These are phyloP conservation scores for Limnephilus rhombicus DNA, from an alignment of 2,888 invertebrate species.

Conservation along the genomic window DNA sequence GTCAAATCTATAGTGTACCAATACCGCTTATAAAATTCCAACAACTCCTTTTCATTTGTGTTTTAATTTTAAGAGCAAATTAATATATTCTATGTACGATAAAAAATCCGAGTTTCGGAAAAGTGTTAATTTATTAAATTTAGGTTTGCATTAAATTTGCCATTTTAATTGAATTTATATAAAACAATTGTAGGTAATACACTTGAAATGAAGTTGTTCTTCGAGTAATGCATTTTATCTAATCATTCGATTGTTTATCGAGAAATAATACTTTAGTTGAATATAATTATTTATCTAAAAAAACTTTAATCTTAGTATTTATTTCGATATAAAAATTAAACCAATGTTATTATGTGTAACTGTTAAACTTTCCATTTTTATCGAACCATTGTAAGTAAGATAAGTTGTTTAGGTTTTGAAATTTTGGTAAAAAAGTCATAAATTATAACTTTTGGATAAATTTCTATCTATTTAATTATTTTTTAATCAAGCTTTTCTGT, in stretches of 20 bases:
- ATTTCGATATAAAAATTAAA: not conserved
- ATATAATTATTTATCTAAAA: not conserved
- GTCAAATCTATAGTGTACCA: slow-evolving; percentile 15
- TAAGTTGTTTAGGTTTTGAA: not conserved
- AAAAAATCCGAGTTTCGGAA: slow-evolving; percentile 15
- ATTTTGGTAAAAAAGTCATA: not conserved
- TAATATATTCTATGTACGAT: slow-evolving; percentile 39
- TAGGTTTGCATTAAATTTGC: slow-evolving; percentile 42
- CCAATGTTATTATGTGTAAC: not conserved
- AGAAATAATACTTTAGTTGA: not conserved
- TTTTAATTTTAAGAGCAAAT: slow-evolving; percentile 41
- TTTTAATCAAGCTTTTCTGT: not conserved
- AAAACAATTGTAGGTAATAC: not conserved
- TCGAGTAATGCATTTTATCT: slow-evolving; percentile 30
- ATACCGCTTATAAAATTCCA: slow-evolving; percentile 18
- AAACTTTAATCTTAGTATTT: not conserved
- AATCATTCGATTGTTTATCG: slow-evolving; percentile 29
- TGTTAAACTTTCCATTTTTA: not conserved
- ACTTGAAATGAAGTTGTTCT: not conserved
- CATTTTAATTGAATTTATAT: slow-evolving; percentile 41
- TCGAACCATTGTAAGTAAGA: not conserved
- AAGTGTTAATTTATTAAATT: slow-evolving; percentile 23
- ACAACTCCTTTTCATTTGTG: slow-evolving; percentile 21
- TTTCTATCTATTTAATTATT: not conserved
- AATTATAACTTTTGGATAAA: not conserved